phyloP scores from a whole-genome alignment of 1,140 invertebrate genomes.

The Lordiphosa mommai region DNA sequence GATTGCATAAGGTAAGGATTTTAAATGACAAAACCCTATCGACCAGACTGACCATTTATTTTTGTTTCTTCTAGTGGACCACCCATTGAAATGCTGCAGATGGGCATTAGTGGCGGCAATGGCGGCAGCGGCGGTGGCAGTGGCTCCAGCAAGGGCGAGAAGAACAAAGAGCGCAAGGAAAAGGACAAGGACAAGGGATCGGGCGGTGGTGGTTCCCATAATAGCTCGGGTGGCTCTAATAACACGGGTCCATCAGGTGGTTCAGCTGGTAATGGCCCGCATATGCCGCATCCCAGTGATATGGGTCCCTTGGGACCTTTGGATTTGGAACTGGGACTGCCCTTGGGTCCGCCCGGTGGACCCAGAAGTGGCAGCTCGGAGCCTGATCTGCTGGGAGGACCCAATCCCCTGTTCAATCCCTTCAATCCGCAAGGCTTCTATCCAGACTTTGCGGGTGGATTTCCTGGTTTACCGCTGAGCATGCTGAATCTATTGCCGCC shows the following conservation, averaged over 20 bases:
- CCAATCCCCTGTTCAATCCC: constrained; percentile 85
- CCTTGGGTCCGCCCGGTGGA: constrained; percentile 67
- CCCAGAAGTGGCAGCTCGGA: constrained; percentile 84
- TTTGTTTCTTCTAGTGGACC: constrained; percentile 79
- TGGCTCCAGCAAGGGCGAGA: constrained; percentile 44
- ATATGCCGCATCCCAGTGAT: constrained; percentile 48
- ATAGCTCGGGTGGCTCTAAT: constrained; percentile 7
- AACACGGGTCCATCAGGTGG: constrained; percentile 11
- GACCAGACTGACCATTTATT: no score
- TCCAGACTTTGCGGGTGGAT: constrained; percentile 88
- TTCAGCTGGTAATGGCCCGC: constrained; percentile 19
- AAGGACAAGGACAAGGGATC: constrained; percentile 62
- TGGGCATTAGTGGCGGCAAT: constrained; percentile 81
- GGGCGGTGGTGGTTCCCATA: constrained; percentile 1
- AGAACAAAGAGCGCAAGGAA: constrained; percentile 72
- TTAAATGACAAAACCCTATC: no score
- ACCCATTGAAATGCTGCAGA: constrained; percentile 85
- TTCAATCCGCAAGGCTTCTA: constrained; percentile 87
- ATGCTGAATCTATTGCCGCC: constrained; percentile 91
- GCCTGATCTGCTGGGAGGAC: constrained; percentile 82
- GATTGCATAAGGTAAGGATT: constrained; percentile 85
- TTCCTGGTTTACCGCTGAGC: constrained; percentile 88
- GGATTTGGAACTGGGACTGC: constrained; percentile 61
- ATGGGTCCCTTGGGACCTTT: constrained; percentile 46
- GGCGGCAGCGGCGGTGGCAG: constrained; percentile 19